These are phyloP conservation scores for Gryon sp. DNA, from an alignment of 1,140 invertebrate genomes.

Conservation along the genomic window DNA sequence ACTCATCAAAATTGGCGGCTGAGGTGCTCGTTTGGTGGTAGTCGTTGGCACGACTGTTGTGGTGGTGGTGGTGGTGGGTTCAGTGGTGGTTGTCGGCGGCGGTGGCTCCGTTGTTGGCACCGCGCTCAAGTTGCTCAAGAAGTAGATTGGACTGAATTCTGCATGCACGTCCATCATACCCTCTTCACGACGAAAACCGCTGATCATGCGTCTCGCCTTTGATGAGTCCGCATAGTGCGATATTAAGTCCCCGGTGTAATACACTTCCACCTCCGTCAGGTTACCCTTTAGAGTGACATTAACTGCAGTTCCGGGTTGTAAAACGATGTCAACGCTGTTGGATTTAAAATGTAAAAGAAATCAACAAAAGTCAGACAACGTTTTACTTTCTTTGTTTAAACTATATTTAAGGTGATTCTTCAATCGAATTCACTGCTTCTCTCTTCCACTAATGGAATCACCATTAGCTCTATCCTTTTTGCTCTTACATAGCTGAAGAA, in stretches of 20 bases:
- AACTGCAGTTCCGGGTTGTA: constrained; percentile 87
- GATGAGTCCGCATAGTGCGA: constrained; percentile 84
- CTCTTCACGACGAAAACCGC: constrained; percentile 82
- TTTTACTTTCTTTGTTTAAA: too few relatives aligned
- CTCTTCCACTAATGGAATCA: too few relatives aligned
- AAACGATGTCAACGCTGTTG: constrained; percentile 80
- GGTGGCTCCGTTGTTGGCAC: constrained; percentile 88
- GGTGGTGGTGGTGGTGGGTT: constrained; percentile 81
- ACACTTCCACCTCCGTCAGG: constrained; percentile 85
- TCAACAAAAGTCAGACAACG: too few relatives aligned
- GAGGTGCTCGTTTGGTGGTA: constrained; percentile 49
- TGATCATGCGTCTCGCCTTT: constrained; percentile 78
- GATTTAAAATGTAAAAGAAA: not conserved
- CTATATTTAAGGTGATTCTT: too few relatives aligned
- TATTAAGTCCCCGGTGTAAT: constrained; percentile 85
- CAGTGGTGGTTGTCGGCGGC: constrained; percentile 85
- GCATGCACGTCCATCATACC: constrained; percentile 83
- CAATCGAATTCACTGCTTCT: too few relatives aligned
- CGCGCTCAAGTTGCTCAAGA: constrained; percentile 85
- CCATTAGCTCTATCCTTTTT: too few relatives aligned
- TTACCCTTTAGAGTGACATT: constrained; percentile 88
- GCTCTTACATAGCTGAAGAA: too few relatives aligned
- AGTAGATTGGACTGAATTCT: constrained; percentile 86
- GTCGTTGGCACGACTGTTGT: constrained; percentile 6
- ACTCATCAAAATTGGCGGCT: constrained; percentile 54